Base-by-base conservation (phyloP, 2,888 invertebrate species). In the Plebejus anna region DNA sequence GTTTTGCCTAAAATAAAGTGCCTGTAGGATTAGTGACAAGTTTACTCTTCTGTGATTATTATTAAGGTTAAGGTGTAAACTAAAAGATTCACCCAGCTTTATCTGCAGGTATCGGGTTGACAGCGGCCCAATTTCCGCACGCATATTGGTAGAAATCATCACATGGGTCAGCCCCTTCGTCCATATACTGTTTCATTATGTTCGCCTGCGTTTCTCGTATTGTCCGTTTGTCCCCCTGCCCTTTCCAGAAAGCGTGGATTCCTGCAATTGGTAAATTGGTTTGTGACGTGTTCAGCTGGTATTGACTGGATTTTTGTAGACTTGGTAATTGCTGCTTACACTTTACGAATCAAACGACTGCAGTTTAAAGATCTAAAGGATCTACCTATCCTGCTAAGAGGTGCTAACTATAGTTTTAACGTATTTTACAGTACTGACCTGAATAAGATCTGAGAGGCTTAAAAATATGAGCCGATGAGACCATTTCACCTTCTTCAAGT, bases 51-150 rank as follows among this genome's bases (percentile, higher is more conserved):
- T 5, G 66, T 1, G 9, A 11, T 3, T 61, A 61, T 28, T 61
- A 38, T 36, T 22, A 38, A 42, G 3, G 16, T 22, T 28, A 51
- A 36, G 47, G 47, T 9, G 1, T 61, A 70, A 51, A 59, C 32
- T 32, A 76, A 75, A 22, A 71, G 71, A n/a, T 82, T 81, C 86
- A 93, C 84, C 97, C 96, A 6, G 97, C 96, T 89, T 97, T 97
- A 83, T 98, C 98, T 75, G 97, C 96, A 2, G 98, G 98, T 83
- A 98, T 97, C 0, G 97, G 97, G 89, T 98, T 97, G 70, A 96
- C 94, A 75, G 95, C 95, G 55, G 96, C 95, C 98, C 98, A 98
- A 83, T 97, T 97, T 0, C 98, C 98, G 86, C 96, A 98, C 0
- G 98, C 96, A 83, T 96, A 98, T 83, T 97, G 96, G 85, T 97